A percentile compares a stretch with the other conserved stretches of the same genome.
Evolutionary conservation across 2,113 vertebrate species (phyloP).

Genomic region (Corythornis cristatus): DNA sequence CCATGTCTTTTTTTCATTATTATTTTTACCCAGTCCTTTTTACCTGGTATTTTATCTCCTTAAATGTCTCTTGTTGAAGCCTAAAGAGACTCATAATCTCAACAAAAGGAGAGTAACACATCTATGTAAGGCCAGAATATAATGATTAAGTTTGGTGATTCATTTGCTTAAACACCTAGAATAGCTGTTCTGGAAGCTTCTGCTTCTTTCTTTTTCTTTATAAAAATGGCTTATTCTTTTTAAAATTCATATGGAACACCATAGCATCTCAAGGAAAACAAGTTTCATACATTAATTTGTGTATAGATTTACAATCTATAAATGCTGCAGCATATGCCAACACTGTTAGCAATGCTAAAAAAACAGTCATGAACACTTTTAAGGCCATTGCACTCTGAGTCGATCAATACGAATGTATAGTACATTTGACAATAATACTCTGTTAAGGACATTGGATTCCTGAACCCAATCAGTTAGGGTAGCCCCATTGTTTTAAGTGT

Average conservation of each 20-base stretch:
- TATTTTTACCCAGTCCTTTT: not conserved
- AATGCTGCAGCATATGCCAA: not conserved
- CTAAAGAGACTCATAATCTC: not conserved
- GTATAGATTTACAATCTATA: not conserved
- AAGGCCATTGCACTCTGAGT: not conserved
- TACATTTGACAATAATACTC: not conserved
- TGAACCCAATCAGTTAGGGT: not conserved
- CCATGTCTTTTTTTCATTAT: not conserved
- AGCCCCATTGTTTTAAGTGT: not conserved
- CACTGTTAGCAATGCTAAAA: not conserved
- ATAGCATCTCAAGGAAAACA: constrained; percentile 1
- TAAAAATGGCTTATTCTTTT: not conserved
- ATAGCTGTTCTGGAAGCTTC: not conserved
- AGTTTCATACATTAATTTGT: not conserved
- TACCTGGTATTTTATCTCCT: not conserved
- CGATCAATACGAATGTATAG: not conserved
- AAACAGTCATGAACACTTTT: not conserved
- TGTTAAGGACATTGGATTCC: not conserved
- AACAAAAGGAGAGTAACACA: constrained; percentile 2
- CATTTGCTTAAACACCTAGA: not conserved
- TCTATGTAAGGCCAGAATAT: not conserved
- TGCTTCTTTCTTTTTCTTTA: not conserved
- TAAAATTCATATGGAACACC: not conserved
- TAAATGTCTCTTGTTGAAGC: not conserved
- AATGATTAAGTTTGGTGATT: not conserved